A percentile compares a stretch with the other conserved stretches of the same genome.
Evolutionary conservation across 2,888 invertebrate genomes (phyloP).

Genomic region (Drosophila longiperda): DNA sequence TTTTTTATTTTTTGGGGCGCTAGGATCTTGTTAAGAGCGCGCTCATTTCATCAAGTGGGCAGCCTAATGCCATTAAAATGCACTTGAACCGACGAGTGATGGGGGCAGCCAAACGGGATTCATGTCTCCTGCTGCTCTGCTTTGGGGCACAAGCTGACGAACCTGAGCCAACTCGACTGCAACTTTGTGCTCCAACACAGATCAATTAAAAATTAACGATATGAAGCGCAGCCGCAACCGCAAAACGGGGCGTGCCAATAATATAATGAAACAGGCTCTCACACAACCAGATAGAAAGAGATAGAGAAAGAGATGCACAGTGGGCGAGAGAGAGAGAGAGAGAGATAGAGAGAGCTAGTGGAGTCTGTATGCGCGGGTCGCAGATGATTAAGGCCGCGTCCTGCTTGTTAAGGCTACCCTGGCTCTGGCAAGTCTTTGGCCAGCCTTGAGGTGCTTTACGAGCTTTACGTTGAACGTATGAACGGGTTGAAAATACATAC

Average conservation of each 20-base stretch:
- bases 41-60: conserved; percentile 77
- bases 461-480: conserved; percentile 16
- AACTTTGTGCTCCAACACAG: conserved; percentile 66
- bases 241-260: conserved; percentile 83
- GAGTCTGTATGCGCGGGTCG: conserved; percentile 46
- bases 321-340: conserved; percentile 1
- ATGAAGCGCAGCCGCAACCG: conserved; percentile 73
- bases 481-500: conserved; percentile 16
- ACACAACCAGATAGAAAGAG: conserved; percentile 23
- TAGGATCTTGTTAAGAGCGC: conserved; percentile 82
- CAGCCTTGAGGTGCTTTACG: conserved; percentile 48
- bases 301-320: conserved; percentile 1
- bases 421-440: conserved; percentile 4
- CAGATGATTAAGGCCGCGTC: conserved; percentile 51
- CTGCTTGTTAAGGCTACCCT: conserved; percentile 48
- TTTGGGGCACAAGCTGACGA: conserved; percentile 61
- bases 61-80: conserved; percentile 82
- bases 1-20: conserved; percentile 59
- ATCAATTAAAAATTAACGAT: conserved; percentile 85
- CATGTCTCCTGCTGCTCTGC: conserved; percentile 36
- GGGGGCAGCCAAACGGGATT: conserved; percentile 23
- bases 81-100: conserved; percentile 62
- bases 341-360: not conserved
- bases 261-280: conserved; percentile 83
- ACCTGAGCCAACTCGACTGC: conserved; percentile 55